Base-by-base conservation (phyloP, 2,113 vertebrate species). In the Equus quagga region DNA sequence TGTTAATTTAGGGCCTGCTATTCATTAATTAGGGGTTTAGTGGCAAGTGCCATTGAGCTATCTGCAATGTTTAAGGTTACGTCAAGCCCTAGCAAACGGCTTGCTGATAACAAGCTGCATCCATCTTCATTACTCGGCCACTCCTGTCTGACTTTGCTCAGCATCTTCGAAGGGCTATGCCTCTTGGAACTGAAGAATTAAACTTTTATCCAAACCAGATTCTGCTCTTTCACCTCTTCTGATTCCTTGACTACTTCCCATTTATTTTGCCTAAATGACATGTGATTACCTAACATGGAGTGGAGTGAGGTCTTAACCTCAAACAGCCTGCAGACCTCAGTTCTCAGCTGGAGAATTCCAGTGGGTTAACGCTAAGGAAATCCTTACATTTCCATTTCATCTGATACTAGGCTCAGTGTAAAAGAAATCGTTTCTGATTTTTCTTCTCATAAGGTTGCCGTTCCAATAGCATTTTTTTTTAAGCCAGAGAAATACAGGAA, bases 1-100 rank as follows among this genome's bases (percentile, higher is more conserved):
- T 98, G 99, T 99, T 99, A 99, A 99, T 99, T 99, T 99, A 98
- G 98, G 98, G 99, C 98, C 99, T 98, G 99, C 99, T 99, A 99
- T 99, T 99, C 99, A 99, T 99, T 99, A 99, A 99, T 99, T 99
- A 99, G 99, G 99, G 98, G 98, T 99, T 99, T 99, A 99, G 99
- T 99, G 99, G 99, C 99, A 99, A 99, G 99, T 99, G 99, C 99
- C 99, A 99, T 99, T 98, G 99, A 99, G 99, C 99, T 99, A 99
- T 99, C 99, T 99, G 99, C 99, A 98, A 98, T 99, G 99, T 99
- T 99, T 99, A 99, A 99, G 99, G 99, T 99, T 99, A 99, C 99
- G 99, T 99, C 99, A 99, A 99, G 99, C 99, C 98, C 98, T 98
- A 99, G 99, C 99, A 99, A 99, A 99, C 99, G 99, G 99, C 99